Evolutionary conservation across 2,888 invertebrate species (phyloP).

Genomic region (Drosophila recens): DNA sequence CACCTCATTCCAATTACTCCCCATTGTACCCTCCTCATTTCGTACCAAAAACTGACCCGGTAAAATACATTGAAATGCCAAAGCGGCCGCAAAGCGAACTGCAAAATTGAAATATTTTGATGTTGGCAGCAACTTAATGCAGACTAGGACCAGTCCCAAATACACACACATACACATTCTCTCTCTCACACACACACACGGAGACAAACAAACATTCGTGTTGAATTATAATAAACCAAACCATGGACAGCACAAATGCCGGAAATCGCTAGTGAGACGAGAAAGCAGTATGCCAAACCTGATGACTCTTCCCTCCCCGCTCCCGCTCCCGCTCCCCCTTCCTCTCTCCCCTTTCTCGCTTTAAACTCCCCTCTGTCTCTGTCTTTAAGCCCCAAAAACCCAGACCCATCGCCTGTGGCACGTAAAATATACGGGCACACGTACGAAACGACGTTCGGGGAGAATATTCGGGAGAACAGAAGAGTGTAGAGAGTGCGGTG

Average conservation of each 20-base stretch:
- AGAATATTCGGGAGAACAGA: not conserved
- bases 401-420: constrained; percentile 41
- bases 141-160: constrained; percentile 46
- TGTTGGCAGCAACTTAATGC: constrained; percentile 68
- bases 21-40: not conserved
- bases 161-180: constrained; percentile 9
- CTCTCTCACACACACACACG: constrained; percentile 11
- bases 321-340: not conserved
- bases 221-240: constrained; percentile 78
- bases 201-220: constrained; percentile 54
- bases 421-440: constrained; percentile 73
- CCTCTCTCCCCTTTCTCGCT: not conserved
- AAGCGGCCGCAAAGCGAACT: constrained; percentile 73
- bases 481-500: not conserved
- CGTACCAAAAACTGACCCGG: constrained; percentile 33
- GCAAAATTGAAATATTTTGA: constrained; percentile 78
- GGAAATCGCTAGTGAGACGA: constrained; percentile 74
- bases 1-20: not conserved
- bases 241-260: constrained; percentile 73
- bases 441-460: constrained; percentile 44
- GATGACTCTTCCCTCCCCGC: not conserved
- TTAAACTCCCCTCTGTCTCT: not conserved
- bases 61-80: constrained; percentile 66
- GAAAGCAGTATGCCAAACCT: constrained; percentile 17
- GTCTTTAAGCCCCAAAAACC: constrained; percentile 3